These are phyloP conservation scores for Myotis pilosus DNA, from an alignment of 2,797 vertebrate species.

Conservation along the genomic window DNA sequence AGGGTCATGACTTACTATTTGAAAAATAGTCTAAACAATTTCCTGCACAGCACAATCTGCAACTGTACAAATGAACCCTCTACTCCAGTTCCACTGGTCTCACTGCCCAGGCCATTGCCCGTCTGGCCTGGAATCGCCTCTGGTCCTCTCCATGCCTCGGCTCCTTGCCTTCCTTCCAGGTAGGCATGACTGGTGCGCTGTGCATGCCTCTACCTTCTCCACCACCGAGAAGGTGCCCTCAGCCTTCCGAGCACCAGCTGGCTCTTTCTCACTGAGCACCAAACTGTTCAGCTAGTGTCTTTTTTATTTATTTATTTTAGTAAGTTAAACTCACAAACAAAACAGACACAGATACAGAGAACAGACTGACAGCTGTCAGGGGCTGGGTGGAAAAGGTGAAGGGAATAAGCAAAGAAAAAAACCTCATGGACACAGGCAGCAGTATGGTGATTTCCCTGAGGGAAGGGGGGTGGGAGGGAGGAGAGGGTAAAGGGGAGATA, in stretches of 20 bases:
- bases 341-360: background rate
- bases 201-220: background rate
- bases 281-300: background rate
- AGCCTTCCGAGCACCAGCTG: background rate
- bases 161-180: background rate
- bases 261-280: background rate
- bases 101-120: background rate
- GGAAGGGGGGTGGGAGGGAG: background rate
- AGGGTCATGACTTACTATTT: background rate
- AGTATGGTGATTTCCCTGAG: background rate
- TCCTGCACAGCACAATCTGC: background rate
- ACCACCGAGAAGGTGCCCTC: background rate
- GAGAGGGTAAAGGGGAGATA: background rate
- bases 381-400: background rate
- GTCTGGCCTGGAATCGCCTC: background rate
- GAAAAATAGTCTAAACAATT: background rate
- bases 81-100: background rate
- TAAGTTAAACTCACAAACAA: background rate
- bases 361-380: background rate
- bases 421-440: background rate
- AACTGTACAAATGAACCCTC: background rate
- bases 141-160: background rate
- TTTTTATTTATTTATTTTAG: background rate
- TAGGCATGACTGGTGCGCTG: fast-evolving
- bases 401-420: background rate